Evolutionary conservation across 2,113 vertebrate species (phyloP).

Genomic region (Gasterosteus nipponicus): DNA sequence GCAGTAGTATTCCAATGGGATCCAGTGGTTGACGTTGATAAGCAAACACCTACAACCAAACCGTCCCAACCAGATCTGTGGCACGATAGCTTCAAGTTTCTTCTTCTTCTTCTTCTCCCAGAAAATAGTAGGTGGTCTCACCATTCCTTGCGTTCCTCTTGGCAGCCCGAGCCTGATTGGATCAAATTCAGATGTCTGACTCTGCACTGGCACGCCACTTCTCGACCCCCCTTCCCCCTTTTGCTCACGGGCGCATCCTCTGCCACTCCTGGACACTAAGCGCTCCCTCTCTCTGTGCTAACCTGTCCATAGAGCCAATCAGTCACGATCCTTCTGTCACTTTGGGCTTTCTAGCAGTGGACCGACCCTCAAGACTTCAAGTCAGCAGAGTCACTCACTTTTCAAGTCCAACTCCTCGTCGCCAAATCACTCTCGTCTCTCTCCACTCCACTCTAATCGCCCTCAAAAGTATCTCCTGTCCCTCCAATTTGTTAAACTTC

Average conservation of each 20-base stretch:
- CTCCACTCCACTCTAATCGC: slow-evolving; percentile 42
- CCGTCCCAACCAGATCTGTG: not conserved
- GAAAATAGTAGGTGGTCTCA: slow-evolving; percentile 20
- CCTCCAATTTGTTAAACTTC: slow-evolving; percentile 26
- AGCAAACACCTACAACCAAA: not conserved
- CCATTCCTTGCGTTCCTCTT: slow-evolving; percentile 12
- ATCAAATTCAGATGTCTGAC: slow-evolving; percentile 41
- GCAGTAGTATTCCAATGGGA: not conserved
- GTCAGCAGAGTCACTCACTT: slow-evolving; percentile 44
- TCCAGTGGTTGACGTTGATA: not conserved
- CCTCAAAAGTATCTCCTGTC: slow-evolving; percentile 39
- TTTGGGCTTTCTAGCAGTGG: slow-evolving; percentile 28
- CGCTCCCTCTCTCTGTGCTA: slow-evolving; percentile 14
- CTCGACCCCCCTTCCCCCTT: not conserved
- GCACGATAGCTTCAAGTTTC: not conserved
- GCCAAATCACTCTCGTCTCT: slow-evolving; percentile 20
- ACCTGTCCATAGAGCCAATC: slow-evolving; percentile 44
- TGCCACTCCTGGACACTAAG: slow-evolving; percentile 30
- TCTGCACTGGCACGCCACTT: slow-evolving; percentile 10
- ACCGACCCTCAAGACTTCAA: slow-evolving; percentile 42
- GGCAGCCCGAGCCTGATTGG: slow-evolving; percentile 14
- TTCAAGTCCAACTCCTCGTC: slow-evolving; percentile 46
- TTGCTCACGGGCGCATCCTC: slow-evolving; percentile 7
- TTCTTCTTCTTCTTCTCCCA: not conserved
- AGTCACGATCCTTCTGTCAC: slow-evolving; percentile 26